These are phyloP conservation scores for Pontoporia blainvillei DNA, from an alignment of 2,113 vertebrate species.

Conservation along the genomic window DNA sequence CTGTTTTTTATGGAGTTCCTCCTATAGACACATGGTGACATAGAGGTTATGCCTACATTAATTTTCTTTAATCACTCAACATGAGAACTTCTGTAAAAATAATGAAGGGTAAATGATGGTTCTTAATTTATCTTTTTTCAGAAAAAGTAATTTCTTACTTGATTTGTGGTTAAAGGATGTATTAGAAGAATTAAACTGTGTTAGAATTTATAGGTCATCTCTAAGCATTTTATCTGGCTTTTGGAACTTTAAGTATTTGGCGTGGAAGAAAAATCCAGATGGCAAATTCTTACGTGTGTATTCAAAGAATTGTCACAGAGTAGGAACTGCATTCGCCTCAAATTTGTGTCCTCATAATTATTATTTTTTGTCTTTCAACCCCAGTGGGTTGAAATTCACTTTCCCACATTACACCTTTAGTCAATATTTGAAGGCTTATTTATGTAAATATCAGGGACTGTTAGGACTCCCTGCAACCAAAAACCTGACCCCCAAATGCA, in stretches of 20 bases:
- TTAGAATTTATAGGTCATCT: fast-evolving
- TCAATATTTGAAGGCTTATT: slow-evolving; percentile 17
- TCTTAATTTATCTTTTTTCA: neutral
- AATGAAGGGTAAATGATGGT: neutral
- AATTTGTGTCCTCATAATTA: neutral
- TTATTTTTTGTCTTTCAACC: neutral
- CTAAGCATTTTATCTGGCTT: fast-evolving
- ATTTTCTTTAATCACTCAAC: neutral
- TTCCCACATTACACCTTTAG: neutral
- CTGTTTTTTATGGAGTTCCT: neutral
- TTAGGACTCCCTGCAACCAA: neutral
- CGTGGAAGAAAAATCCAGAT: neutral
- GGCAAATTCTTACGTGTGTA: neutral
- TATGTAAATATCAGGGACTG: slow-evolving; percentile 17
- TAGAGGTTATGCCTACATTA: neutral
- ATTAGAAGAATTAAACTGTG: neutral
- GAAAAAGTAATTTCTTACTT: neutral
- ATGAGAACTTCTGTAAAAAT: neutral
- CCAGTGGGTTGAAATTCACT: neutral
- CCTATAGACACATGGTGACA: no score
- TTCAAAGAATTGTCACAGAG: neutral
- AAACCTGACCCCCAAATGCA: slow-evolving; percentile 17
- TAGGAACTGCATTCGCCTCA: no score
- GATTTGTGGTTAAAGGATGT: neutral
- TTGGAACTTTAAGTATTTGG: neutral